Evolutionary conservation across 2,113 vertebrate species (phyloP).

Genomic region (Megaleporinus macrocephalus): DNA sequence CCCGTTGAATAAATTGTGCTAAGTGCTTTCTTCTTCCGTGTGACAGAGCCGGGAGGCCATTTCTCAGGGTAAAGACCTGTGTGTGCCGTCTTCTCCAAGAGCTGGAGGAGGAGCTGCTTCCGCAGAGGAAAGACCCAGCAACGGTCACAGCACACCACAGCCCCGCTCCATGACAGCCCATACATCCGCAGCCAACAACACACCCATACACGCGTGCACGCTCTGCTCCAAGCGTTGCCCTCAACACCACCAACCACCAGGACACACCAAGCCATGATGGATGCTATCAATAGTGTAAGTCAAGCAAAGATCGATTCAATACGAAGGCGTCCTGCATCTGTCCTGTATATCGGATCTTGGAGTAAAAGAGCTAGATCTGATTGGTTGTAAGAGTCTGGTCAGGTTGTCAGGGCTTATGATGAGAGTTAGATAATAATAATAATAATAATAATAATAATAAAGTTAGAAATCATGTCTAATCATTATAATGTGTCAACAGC

Average conservation of each 20-base stretch:
- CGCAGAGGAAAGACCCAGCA: slow-evolving; percentile 55
- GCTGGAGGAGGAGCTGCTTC: slow-evolving; percentile 45
- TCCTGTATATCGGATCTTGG: background rate
- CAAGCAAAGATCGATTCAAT: slow-evolving; percentile 7
- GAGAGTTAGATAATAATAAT: background rate
- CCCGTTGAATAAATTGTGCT: slow-evolving; percentile 18
- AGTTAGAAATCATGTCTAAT: background rate
- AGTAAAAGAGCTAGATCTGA: background rate
- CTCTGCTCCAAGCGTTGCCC: background rate
- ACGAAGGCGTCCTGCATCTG: slow-evolving; percentile 10
- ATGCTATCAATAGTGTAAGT: slow-evolving; percentile 29
- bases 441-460: no score
- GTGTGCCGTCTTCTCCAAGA: slow-evolving; percentile 30
- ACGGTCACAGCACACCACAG: slow-evolving; percentile 55
- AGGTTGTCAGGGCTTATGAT: background rate
- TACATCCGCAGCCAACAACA: slow-evolving; percentile 45
- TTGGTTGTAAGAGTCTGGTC: background rate
- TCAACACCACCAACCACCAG: background rate
- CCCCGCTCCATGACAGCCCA: slow-evolving; percentile 21
- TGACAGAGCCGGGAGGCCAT: slow-evolving; percentile 34
- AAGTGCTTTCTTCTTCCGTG: slow-evolving; percentile 8
- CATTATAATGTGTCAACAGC: background rate
- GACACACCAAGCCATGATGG: slow-evolving; percentile 28
- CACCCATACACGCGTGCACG: slow-evolving; percentile 7
- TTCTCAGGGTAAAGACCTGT: slow-evolving; percentile 43